Base-by-base conservation (phyloP, 2,888 invertebrate species). In the Drosophila pseudotalamancana region DNA sequence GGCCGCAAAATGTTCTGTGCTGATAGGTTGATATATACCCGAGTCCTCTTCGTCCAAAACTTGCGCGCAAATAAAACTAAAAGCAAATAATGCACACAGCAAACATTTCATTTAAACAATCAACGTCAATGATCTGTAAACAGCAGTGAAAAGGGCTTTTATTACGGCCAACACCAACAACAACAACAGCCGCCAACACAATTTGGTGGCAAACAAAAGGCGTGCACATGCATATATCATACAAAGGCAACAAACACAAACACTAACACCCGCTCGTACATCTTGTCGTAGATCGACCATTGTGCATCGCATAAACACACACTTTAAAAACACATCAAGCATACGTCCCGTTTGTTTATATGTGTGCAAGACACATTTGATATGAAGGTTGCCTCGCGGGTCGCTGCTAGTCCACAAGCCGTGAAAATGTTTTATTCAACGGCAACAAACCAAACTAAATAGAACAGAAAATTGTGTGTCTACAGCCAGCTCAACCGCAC, bases 381-480 rank as follows among this genome's bases (percentile, higher is more conserved):
- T 75, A 78, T 77, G 84, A 75, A 87, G 87, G 87, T 82, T 81
- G 82, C 76, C 79, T 75, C 70, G 87, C 84, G 80, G 78, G 68
- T 84, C 68, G 70, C 68, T 71, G 70, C 51, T 43, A 45, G 45
- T 61, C 87, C 77, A 74, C 84, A 72, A 84, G 77, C 88, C 88
- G 88, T 87, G 88, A 87, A 88, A 88, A 88, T 86, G 87, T 88
- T 88, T 86, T 86, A 88, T 88, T 86, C 87, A 87, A 77, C 87
- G 71, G 80, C 88, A 75, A 72, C 84, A 80, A 88, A 86, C 84
- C 85, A 76, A 88, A 82, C 87, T 88, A 85, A 85, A 85, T 86
- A 85, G 88, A 83, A 86, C 77, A 83, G 86, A 83, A 83, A 87
- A 85, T 73, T 75, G 73, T 80, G 64, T 73, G 77, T 79, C 66